Conservation (phyloP, 2,113 vertebrate genomes). For the crab-eating macaque (Macaca fascicularis) region DNA sequence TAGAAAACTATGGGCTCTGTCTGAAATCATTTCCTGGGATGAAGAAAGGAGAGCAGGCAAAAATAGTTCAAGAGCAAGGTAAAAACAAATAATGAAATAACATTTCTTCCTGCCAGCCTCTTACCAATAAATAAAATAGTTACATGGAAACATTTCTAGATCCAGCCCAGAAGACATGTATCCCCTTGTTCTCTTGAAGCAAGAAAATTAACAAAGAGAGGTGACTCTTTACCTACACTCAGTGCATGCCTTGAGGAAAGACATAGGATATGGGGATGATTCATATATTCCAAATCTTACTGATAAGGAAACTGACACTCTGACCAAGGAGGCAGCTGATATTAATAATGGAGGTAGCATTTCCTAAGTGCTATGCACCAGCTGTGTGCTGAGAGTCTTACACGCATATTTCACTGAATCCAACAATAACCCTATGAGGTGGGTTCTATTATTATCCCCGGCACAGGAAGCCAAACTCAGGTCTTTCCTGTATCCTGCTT, state of each 20-base stretch:
- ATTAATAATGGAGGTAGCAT: not conserved
- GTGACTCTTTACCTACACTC: not conserved
- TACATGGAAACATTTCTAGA: not conserved
- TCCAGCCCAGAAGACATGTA: not conserved
- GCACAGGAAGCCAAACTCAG: not conserved
- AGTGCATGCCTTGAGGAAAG: not conserved
- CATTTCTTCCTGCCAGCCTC: not conserved
- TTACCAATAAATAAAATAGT: not conserved
- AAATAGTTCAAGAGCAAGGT: not conserved
- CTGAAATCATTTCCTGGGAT: not conserved
- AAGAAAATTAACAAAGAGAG: not conserved
- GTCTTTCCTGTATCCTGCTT: not conserved
- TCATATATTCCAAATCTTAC: not conserved
- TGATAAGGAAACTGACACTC: not conserved
- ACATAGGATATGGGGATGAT: not conserved
- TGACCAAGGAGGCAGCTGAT: not conserved
- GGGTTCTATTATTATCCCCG: not conserved
- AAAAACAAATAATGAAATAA: not conserved
- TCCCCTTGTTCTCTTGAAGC: not conserved
- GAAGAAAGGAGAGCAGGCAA: not conserved
- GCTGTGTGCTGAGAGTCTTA: not conserved
- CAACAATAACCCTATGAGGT: not conserved
- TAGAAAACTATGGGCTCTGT: not conserved
- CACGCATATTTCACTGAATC: not conserved
- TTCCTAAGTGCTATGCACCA: not conserved